These are phyloP conservation scores for Calliopsis andreniformis DNA, from an alignment of 1,140 invertebrate genomes.

Conservation along the genomic window DNA sequence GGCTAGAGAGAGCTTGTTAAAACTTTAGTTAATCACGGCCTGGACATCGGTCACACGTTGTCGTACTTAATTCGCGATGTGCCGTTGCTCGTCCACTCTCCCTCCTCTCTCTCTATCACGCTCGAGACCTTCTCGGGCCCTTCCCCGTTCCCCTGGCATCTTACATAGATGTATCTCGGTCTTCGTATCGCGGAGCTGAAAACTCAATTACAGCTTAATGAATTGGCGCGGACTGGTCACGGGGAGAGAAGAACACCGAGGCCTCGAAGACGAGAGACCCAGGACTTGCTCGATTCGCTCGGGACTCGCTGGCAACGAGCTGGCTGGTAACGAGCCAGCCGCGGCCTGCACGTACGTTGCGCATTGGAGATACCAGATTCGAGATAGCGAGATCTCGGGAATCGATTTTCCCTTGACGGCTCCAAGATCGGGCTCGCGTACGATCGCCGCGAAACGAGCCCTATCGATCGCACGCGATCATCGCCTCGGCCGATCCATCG, in stretches of 20 bases:
- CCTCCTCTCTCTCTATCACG: conserved; percentile 47
- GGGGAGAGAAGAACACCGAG: conserved; percentile 11
- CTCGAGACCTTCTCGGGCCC: conserved; percentile 43
- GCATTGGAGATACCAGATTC: conserved; percentile 48
- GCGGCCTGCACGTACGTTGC: conserved; percentile 41
- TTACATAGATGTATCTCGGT: conserved; percentile 74
- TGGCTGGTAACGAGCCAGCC: conserved; percentile 71
- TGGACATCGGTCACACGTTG: conserved; percentile 77
- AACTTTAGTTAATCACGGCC: conserved; percentile 76
- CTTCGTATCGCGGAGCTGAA: conserved; percentile 76
- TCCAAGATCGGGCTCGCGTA: conserved; percentile 32
- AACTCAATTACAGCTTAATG: conserved; percentile 80
- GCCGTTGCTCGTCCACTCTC: conserved; percentile 49
- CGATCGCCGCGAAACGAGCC: conserved; percentile 7
- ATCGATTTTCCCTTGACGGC: conserved; percentile 57
- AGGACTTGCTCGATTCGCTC: not conserved
- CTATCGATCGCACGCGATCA: conserved; percentile 45
- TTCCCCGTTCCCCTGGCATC: conserved; percentile 50
- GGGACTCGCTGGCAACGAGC: conserved; percentile 28
- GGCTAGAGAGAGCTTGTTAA: conserved; percentile 72
- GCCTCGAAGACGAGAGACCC: conserved; percentile 22
- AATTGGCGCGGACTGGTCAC: conserved; percentile 68
- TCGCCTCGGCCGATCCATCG: conserved; percentile 40
- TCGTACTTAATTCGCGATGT: conserved; percentile 75
- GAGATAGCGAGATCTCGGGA: conserved; percentile 61